Base-by-base conservation (phyloP, 1,140 invertebrate species). In the Neodiprion fabricii region DNA sequence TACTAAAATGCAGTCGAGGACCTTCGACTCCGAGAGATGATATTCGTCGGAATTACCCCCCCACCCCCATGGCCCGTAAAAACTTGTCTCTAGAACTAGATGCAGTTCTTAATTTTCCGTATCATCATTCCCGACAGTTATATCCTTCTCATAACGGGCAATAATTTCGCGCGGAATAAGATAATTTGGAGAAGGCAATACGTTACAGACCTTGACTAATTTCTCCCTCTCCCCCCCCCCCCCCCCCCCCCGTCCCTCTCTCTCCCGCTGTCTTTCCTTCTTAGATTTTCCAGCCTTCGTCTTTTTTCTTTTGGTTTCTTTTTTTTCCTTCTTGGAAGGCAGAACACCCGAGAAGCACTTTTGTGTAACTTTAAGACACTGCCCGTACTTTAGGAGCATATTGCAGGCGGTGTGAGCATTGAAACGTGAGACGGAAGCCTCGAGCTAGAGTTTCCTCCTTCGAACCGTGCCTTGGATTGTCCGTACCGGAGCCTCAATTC, bases 201-300 rank as follows among this genome's bases (percentile, higher is more conserved):
- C 17, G 17, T 21, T 21, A 21, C 17, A 21, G 17, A 21, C 23
- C 21, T 48, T 67, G 61, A 47, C 48, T 47, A 68, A 53, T 68
- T 48, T 72, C 66, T 67, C 53, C 21, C 53, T 71, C 72, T 47
- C 21, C 47, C 28, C 65, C 49, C 50, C 10, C 17, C 72, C 68
- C 53, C n/a, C 53, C 53, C 1, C n/a, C 53, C 53, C 53, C 17
- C 17, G 17, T 1, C 53, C 0, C n/a, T 61, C n/a, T 61, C 53
- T 11, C 10, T 61, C 53, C 1, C 53, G 1, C 53, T n/a, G 10
- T 17, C 17, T 14, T 1, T 65, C 7, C 7, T 65, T 17, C 12
- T 65, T 1, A 7, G 61, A 65, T 17, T 65, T 17, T 65, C 61
- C 28, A 40, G 28, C 28, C 2, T 40, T 40, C 2, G 28, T 61